Percentiles rank a stretch among this genome's conserved stretches.
phyloP scores from a whole-genome alignment of 1,140 invertebrate species.

The Centruroides sculpturatus region DNA sequence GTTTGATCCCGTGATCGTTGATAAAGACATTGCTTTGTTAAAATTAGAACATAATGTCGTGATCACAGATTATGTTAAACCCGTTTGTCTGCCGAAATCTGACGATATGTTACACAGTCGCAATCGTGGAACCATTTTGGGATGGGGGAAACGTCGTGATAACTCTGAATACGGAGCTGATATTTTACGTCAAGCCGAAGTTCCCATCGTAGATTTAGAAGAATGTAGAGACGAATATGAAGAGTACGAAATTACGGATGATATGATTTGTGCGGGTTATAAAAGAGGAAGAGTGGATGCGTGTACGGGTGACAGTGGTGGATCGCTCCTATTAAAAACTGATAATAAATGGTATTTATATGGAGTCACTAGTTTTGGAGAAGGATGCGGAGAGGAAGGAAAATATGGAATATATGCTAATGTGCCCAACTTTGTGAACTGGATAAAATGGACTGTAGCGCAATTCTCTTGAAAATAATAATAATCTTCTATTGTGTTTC shows the following conservation, averaged over 20 bases:
- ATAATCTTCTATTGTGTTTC: no score
- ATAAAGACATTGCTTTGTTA: constrained; percentile 80
- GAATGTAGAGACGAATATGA: constrained; percentile 36
- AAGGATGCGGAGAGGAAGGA: constrained; percentile 17
- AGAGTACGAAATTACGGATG: constrained; percentile 38
- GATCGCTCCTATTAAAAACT: constrained; percentile 45
- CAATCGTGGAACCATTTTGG: constrained; percentile 30
- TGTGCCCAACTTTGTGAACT: constrained; percentile 13
- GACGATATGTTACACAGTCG: constrained; percentile 36
- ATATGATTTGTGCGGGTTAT: constrained; percentile 46
- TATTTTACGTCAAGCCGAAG: constrained; percentile 54
- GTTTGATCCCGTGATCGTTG: constrained; percentile 73
- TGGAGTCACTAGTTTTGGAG: constrained; percentile 23
- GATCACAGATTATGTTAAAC: constrained; percentile 24
- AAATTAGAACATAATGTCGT: constrained; percentile 34
- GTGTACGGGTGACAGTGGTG: constrained; percentile 48
- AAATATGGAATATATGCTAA: constrained; percentile 22
- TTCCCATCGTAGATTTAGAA: constrained; percentile 35
- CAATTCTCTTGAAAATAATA: no score
- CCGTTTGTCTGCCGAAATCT: constrained; percentile 47
- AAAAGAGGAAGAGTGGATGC: constrained; percentile 36
- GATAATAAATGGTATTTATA: constrained; percentile 32
- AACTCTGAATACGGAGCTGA: constrained; percentile 53
- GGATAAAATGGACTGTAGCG: constrained; percentile 1
- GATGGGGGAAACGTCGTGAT: constrained; percentile 27